phyloP scores from a whole-genome alignment of 2,113 vertebrate genomes.

The Forbesichthys agassizii region DNA sequence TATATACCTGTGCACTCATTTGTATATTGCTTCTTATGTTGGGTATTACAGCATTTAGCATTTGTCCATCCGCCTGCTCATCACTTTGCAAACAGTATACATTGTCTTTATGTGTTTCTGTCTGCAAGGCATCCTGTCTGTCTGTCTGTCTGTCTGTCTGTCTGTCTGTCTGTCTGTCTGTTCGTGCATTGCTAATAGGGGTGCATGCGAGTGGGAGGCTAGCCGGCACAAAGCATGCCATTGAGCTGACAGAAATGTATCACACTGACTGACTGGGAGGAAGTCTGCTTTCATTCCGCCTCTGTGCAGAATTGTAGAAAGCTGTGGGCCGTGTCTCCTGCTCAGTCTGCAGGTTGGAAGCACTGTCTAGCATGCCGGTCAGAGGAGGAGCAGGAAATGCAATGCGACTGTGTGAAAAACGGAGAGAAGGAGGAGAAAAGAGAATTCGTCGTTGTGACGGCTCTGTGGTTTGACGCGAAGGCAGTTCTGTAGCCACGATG shows the following conservation, averaged over 20 bases:
- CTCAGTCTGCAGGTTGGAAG: neutral
- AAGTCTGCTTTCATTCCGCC: neutral
- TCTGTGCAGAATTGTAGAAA: conserved; percentile 21
- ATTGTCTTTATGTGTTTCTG: neutral
- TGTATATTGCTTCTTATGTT: neutral
- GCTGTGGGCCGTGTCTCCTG: neutral
- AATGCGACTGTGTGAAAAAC: too few relatives aligned
- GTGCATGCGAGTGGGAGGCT: conserved; percentile 8
- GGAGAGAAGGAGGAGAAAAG: too few relatives aligned
- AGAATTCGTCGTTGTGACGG: too few relatives aligned
- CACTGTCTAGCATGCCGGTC: neutral
- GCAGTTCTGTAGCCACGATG: too few relatives aligned
- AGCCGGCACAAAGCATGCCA: conserved; percentile 27
- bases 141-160: neutral
- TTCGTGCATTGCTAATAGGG: neutral
- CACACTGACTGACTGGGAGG: conserved; percentile 30
- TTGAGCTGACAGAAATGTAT: conserved; percentile 36
- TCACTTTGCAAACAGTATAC: neutral
- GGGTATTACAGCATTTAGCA: neutral
- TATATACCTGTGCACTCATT: neutral
- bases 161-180: neutral
- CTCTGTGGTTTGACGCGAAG: too few relatives aligned
- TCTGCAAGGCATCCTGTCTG: neutral
- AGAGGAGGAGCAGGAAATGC: neutral
- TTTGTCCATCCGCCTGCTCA: neutral